Evolutionary conservation across 2,113 vertebrate genomes (phyloP), one percentile per base, ranked within the genome.

Genomic region (Motacilla alba): DNA sequence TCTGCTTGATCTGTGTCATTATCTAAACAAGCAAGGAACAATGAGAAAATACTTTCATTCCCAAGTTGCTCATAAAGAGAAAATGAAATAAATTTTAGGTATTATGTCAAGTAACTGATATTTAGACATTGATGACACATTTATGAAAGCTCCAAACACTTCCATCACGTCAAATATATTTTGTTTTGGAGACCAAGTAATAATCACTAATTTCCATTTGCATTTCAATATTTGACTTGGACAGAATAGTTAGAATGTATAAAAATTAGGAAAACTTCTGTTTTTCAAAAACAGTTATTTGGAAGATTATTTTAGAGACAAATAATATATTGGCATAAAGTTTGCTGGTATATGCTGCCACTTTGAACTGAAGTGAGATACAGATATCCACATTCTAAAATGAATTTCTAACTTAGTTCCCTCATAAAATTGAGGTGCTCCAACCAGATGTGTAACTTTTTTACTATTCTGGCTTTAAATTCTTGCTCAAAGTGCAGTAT

Each of bases 141-240:
- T 91, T 87, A 66, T 74, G 86, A 91, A 87, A 50, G 41, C 16
- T 37, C 35, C 47, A 82, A 81, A 87, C 22, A 24, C 44, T 73
- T 77, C 37, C 30, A 90, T 59, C 39, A 11, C 15, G 10, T 73
- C 37, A 89, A 82, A 60, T 46, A 30, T 10, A 84, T 85, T 80
- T 85, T 85, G 22, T 55, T 88, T 90, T 60, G 72, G 52, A 83
- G 14, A 67, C 27, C 16, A 60, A 88, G 60, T 44, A 70, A 77
- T 55, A 93, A 83, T 83, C 49, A 64, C 17, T 67, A 39, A 73
- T 83, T 83, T 86, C 9, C 39, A 52, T 90, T 50, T 91, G n/a
- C 15, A 8, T 83, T 90, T 92, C 56, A 91, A 15, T 90, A 93
- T 90, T 90, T 90, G 68, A 76, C 59, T 95, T 77, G 82, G 85